Evolutionary conservation across 2,113 vertebrate genomes (phyloP).

Genomic region (Phycodurus eques): DNA sequence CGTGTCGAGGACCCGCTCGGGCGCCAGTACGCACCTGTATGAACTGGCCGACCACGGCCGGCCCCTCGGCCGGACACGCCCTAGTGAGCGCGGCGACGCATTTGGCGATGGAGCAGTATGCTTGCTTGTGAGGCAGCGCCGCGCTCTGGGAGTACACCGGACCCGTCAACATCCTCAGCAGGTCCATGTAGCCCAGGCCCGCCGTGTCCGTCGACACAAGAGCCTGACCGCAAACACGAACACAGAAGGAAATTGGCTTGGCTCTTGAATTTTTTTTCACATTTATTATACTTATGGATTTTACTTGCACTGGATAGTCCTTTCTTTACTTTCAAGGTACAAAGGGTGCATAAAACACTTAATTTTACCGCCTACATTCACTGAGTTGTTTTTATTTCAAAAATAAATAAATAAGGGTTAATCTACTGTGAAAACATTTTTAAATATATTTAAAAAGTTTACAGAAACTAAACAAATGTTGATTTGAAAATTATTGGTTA

Average conservation of each 20-base stretch:
- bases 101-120: constrained; percentile 98
- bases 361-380: too few relatives aligned
- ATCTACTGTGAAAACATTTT: too few relatives aligned
- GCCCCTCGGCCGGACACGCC: constrained; percentile 93
- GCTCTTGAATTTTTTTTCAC: not conserved
- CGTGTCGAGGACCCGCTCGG: accelerated
- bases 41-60: constrained; percentile 95
- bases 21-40: constrained; percentile 76
- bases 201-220: constrained; percentile 89
- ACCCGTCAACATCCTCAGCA: constrained; percentile 93
- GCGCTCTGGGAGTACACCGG: constrained; percentile 94
- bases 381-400: too few relatives aligned
- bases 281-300: too few relatives aligned
- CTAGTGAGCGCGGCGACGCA: constrained; percentile 95
- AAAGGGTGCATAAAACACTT: too few relatives aligned
- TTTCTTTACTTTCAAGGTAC: too few relatives aligned
- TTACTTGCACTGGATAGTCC: too few relatives aligned
- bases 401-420: too few relatives aligned
- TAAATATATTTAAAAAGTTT: too few relatives aligned
- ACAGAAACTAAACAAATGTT: too few relatives aligned
- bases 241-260: too few relatives aligned
- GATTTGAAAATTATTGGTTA: too few relatives aligned
- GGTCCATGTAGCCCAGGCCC: constrained; percentile 95
- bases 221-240: constrained; percentile 62
- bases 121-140: constrained; percentile 96